phyloP scores from a whole-genome alignment of 2,888 invertebrate species.

The Ecliptopera silaceata region DNA sequence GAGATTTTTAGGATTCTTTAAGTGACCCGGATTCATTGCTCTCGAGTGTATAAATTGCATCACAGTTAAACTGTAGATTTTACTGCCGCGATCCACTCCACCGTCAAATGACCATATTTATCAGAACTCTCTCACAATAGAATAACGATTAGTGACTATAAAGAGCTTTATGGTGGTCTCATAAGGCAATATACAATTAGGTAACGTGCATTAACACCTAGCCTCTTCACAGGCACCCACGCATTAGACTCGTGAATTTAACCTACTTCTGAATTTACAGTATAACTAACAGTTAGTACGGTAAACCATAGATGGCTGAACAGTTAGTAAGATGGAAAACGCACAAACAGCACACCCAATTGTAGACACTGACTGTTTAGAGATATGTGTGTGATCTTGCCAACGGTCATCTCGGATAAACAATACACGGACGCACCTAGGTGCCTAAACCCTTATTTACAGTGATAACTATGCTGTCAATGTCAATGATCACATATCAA shows the following conservation, averaged over 20 bases:
- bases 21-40: no score
- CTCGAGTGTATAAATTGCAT: constrained; percentile 38
- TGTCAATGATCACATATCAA: neutral
- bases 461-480: neutral
- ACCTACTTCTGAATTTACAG: constrained; percentile 59
- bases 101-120: constrained; percentile 52
- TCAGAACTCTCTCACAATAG: constrained; percentile 55
- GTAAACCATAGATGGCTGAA: neutral
- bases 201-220: constrained; percentile 80
- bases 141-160: constrained; percentile 72
- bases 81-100: constrained; percentile 48
- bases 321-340: constrained; percentile 28
- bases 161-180: constrained; percentile 70
- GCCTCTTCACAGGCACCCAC: constrained; percentile 67
- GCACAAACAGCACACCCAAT: constrained; percentile 52
- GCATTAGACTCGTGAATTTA: constrained; percentile 59
- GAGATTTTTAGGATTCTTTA: no score
- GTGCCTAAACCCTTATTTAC: neutral
- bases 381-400: constrained; percentile 48
- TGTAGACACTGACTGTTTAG: constrained; percentile 53
- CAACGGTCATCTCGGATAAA: neutral
- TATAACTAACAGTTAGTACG: constrained; percentile 9
- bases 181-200: constrained; percentile 76
- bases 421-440: neutral
- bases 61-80: constrained; percentile 48